Evolutionary conservation across 1,140 invertebrate genomes (phyloP).

Genomic region (Oscheius sp.): DNA sequence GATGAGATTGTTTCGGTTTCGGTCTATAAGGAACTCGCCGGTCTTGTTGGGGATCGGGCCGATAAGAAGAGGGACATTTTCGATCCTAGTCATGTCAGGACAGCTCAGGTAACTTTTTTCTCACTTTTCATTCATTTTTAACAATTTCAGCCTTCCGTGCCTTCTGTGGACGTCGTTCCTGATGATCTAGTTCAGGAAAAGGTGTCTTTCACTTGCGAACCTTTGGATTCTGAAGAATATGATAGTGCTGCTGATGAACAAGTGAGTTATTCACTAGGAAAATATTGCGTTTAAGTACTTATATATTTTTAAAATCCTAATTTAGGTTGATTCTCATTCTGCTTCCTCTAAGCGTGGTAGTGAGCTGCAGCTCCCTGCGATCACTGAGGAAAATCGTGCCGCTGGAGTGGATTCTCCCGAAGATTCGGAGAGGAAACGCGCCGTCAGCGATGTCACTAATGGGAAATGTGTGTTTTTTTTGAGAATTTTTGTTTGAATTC

Average conservation of each 20-base stretch:
- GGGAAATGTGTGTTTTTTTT: neutral
- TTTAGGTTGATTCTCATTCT: neutral
- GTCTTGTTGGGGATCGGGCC: constrained; percentile 49
- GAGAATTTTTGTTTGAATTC: neutral
- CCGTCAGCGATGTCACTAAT: neutral
- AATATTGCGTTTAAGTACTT: too few relatives aligned
- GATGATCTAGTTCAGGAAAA: neutral
- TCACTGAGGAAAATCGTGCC: neutral
- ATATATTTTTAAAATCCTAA: neutral
- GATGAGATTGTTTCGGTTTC: constrained; percentile 59
- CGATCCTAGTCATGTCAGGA: constrained; percentile 48
- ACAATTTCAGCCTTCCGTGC: too few relatives aligned
- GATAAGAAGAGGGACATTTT: constrained; percentile 55
- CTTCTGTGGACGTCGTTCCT: neutral
- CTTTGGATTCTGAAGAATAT: neutral
- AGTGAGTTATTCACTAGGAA: too few relatives aligned
- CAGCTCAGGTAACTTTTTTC: constrained; percentile 4
- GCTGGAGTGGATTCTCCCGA: constrained; percentile 2
- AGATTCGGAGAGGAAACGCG: neutral
- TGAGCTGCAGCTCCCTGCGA: neutral
- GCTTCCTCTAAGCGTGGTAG: neutral
- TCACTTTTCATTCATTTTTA: neutral
- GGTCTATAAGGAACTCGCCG: constrained; percentile 57
- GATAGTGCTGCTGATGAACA: neutral
- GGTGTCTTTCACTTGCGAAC: neutral